Percentiles rank a stretch among this genome's conserved stretches.
Conservation (phyloP, 1,140 invertebrate species). For the Drosophila baimaii region DNA sequence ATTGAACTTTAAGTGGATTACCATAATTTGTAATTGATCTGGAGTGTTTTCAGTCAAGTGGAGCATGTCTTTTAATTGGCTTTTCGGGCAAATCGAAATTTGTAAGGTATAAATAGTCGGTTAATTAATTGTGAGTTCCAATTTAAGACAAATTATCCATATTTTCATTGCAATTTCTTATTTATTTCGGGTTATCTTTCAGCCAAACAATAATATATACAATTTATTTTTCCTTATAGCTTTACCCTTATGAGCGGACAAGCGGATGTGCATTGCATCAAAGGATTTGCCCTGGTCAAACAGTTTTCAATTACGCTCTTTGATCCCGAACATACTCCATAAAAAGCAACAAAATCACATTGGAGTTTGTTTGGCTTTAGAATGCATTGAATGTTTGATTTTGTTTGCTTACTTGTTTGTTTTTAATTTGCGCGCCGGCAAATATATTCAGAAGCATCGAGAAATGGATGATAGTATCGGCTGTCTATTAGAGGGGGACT, state of each 20-base stretch:
- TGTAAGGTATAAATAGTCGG: background rate
- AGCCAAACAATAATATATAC: background rate
- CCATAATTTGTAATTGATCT: constrained; percentile 56
- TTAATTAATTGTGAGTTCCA: background rate
- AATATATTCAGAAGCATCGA: constrained; percentile 43
- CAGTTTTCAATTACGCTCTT: constrained; percentile 61
- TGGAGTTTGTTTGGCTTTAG: constrained; percentile 24
- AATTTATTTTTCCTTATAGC: constrained; percentile 4
- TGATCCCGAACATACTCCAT: constrained; percentile 26
- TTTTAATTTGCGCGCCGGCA: constrained; percentile 66
- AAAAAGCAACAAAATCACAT: constrained; percentile 38
- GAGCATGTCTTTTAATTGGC: background rate
- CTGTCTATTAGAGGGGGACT: constrained; percentile 19
- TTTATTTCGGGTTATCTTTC: background rate
- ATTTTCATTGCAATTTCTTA: background rate
- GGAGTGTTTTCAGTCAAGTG: background rate
- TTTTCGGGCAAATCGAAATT: background rate
- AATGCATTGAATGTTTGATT: constrained; percentile 44
- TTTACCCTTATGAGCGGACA: constrained; percentile 18
- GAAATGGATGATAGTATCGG: constrained; percentile 18
- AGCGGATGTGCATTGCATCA: constrained; percentile 50
- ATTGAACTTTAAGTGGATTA: constrained; percentile 72
- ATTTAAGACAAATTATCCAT: background rate
- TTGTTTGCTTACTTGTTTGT: constrained; percentile 64
- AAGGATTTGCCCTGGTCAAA: constrained; percentile 54